A percentile compares a stretch with the other conserved stretches of the same genome.
Conservation (phyloP, 2,888 invertebrate genomes). For the Arctia plantaginis region DNA sequence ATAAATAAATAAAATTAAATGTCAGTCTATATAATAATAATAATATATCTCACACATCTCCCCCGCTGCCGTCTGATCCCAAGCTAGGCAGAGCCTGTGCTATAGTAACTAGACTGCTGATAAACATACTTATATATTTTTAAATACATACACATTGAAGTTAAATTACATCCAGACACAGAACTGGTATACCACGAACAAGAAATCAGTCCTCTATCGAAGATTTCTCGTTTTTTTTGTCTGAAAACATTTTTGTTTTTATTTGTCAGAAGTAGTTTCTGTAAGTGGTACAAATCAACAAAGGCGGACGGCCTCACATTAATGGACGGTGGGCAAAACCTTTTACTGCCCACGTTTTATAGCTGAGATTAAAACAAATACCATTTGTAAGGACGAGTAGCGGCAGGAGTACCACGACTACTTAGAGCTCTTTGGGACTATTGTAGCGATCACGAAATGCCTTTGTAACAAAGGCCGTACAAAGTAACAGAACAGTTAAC, state of each 20-base stretch:
- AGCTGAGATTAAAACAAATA: constrained; percentile 50
- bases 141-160: too few relatives aligned
- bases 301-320: constrained; percentile 36
- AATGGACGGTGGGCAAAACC: constrained; percentile 47
- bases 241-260: background rate
- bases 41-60: too few relatives aligned
- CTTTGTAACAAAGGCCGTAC: constrained; percentile 6
- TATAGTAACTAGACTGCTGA: too few relatives aligned
- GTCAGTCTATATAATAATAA: too few relatives aligned
- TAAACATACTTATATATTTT: too few relatives aligned
- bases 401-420: constrained; percentile 8
- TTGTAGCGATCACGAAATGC: constrained; percentile 14
- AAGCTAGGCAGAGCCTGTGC: too few relatives aligned
- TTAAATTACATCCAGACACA: too few relatives aligned
- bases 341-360: constrained; percentile 48
- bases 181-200: too few relatives aligned
- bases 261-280: background rate
- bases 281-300: constrained; percentile 40
- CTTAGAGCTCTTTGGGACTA: constrained; percentile 14
- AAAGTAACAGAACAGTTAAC: constrained; percentile 9
- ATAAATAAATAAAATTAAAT: too few relatives aligned
- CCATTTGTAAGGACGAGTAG: constrained; percentile 29
- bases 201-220: too few relatives aligned
- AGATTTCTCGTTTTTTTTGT: background rate
- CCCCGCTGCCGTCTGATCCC: too few relatives aligned